These are phyloP conservation scores for Plumapathes pennacea DNA, from an alignment of 92 coral and sea anemone species.

Conservation along the genomic window DNA sequence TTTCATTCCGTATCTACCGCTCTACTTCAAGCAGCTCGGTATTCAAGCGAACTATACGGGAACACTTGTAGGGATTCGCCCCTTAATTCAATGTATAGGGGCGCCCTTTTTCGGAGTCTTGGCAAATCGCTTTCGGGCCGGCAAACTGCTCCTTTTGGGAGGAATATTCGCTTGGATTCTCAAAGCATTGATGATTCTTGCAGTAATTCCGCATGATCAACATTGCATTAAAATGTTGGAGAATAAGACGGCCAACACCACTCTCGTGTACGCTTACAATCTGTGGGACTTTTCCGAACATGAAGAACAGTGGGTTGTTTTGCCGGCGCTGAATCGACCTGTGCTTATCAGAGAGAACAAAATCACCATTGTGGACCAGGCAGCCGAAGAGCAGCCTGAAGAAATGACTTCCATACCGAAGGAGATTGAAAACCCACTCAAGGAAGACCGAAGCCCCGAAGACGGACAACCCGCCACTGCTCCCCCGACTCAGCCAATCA, in stretches of 20 bases:
- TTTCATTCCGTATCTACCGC: slow-evolving; percentile 70
- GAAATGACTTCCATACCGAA: neutral
- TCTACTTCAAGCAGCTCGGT: slow-evolving; percentile 85
- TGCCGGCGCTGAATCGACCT: slow-evolving; percentile 22
- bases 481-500: no score
- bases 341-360: slow-evolving; percentile 13
- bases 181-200: slow-evolving; percentile 68
- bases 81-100: slow-evolving; percentile 81
- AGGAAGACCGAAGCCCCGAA: no score
- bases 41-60: slow-evolving; percentile 72
- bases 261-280: slow-evolving; percentile 37
- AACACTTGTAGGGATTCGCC: slow-evolving; percentile 74
- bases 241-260: slow-evolving; percentile 56
- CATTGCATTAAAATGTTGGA: slow-evolving; percentile 67
- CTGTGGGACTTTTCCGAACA: slow-evolving; percentile 40
- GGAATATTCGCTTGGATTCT: slow-evolving; percentile 80
- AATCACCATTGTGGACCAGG: slow-evolving; percentile 5
- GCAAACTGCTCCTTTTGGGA: slow-evolving; percentile 62
- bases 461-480: no score
- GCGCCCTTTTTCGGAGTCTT: slow-evolving; percentile 83
- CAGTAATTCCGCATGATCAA: slow-evolving; percentile 74
- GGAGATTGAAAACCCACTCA: no score
- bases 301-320: slow-evolving; percentile 34
- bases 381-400: neutral
- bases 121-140: slow-evolving; percentile 75